Conservation (phyloP, 2,113 vertebrate genomes). For the Eubucco bourcierii region DNA sequence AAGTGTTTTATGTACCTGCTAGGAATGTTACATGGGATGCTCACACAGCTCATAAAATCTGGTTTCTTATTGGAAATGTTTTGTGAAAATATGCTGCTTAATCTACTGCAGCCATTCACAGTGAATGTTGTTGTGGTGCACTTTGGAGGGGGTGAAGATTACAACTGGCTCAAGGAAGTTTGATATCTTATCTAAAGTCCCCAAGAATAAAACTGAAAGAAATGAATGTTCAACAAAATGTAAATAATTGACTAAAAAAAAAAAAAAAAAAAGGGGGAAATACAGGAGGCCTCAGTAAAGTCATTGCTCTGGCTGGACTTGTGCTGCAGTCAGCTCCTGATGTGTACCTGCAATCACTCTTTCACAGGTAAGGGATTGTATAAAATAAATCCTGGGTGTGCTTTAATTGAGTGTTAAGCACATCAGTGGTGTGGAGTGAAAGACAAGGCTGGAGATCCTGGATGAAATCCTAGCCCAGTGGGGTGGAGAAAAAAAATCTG, state of each 20-base stretch:
- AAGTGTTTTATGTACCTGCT: conserved; percentile 63
- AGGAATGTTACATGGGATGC: conserved; percentile 17
- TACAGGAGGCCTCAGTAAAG: fast-evolving
- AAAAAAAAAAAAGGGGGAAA: background rate
- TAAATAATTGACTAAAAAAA: background rate
- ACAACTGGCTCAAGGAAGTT: background rate
- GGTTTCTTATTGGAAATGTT: conserved; percentile 28
- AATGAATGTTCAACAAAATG: background rate
- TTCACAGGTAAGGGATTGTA: background rate
- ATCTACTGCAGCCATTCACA: conserved; percentile 44
- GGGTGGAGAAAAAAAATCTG: background rate
- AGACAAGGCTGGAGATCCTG: background rate
- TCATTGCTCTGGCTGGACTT: background rate
- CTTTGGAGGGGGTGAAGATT: background rate
- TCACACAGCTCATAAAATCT: conserved; percentile 54
- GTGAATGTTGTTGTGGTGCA: background rate
- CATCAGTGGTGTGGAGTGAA: background rate
- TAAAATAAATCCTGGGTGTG: background rate
- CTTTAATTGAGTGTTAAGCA: background rate
- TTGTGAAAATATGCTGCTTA: conserved; percentile 32
- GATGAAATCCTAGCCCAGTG: background rate
- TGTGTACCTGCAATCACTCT: background rate
- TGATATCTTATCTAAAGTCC: background rate
- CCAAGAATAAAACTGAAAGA: conserved; percentile 23
- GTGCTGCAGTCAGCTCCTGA: background rate